phyloP scores from a whole-genome alignment of 2,888 invertebrate genomes.

The Oscheius sp. region DNA sequence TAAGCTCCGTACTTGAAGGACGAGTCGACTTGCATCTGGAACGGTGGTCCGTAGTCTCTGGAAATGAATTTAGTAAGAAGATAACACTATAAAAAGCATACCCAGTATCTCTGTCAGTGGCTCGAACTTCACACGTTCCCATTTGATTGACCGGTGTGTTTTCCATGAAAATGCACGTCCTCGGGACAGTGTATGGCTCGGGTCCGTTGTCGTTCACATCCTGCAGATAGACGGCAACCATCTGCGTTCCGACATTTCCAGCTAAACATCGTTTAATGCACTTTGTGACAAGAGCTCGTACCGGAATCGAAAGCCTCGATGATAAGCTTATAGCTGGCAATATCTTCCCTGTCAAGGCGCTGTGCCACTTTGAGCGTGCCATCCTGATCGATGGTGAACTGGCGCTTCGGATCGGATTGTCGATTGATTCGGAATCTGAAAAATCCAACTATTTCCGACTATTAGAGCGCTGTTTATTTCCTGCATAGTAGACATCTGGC shows the following conservation, averaged over 20 bases:
- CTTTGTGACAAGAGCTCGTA: conserved; percentile 31
- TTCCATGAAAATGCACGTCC: conserved; percentile 92
- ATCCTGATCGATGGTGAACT: conserved; percentile 92
- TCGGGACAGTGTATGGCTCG: conserved; percentile 86
- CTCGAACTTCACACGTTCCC: conserved; percentile 76
- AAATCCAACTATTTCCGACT: conserved; percentile 1
- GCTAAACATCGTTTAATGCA: conserved; percentile 75
- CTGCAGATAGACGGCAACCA: conserved; percentile 82
- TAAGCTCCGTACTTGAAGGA: conserved; percentile 79
- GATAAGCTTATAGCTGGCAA: conserved; percentile 93
- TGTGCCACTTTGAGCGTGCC: conserved; percentile 94
- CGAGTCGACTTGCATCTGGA: conserved; percentile 78
- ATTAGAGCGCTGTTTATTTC: background rate
- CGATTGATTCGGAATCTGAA: conserved; percentile 81
- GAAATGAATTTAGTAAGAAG: conserved; percentile 16
- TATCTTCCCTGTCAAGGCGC: conserved; percentile 91
- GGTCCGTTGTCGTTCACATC: conserved; percentile 94
- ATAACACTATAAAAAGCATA: conserved; percentile 26
- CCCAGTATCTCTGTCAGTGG: conserved; percentile 69
- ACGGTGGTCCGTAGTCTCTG: conserved; percentile 84
- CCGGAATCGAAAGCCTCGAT: conserved; percentile 93
- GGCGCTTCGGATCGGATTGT: conserved; percentile 89
- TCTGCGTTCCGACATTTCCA: conserved; percentile 85
- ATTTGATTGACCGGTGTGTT: conserved; percentile 87
- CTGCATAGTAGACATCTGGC: conserved; percentile 11